These are phyloP conservation scores for Odontocerum albicorne DNA, from an alignment of 2,888 invertebrate genomes.

Conservation along the genomic window DNA sequence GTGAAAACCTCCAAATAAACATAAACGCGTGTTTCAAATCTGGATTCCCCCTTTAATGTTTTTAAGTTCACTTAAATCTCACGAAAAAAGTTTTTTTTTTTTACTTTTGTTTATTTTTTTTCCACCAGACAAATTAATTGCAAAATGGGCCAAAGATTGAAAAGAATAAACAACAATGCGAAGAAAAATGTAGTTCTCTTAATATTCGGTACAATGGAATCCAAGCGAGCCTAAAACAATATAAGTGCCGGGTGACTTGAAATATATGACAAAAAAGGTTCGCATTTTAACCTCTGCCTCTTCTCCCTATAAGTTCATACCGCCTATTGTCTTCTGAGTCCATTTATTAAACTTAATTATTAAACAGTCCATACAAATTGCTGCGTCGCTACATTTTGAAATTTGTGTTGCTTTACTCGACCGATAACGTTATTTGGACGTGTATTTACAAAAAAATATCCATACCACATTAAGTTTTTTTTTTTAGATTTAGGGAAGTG, in stretches of 20 bases:
- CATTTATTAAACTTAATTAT: constrained; percentile 31
- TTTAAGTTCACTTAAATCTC: too few relatives aligned
- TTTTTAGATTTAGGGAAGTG: too few relatives aligned
- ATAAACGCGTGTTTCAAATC: too few relatives aligned
- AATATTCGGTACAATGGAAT: constrained; percentile 14
- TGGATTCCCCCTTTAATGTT: too few relatives aligned
- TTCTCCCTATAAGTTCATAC: too few relatives aligned
- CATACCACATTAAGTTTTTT: too few relatives aligned
- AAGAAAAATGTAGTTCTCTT: constrained; percentile 10
- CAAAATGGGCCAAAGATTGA: not conserved
- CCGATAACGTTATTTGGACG: constrained; percentile 13
- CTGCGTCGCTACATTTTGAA: constrained; percentile 26
- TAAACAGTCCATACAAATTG: constrained; percentile 30
- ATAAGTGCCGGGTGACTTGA: constrained; percentile 17
- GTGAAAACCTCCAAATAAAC: too few relatives aligned
- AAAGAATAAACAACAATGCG: constrained; percentile 2
- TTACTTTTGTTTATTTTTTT: too few relatives aligned
- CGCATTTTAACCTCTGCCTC: too few relatives aligned
- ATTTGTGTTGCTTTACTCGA: constrained; percentile 21
- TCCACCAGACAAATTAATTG: constrained; percentile 17
- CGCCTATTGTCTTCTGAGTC: constrained; percentile 17
- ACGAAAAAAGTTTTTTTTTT: too few relatives aligned
- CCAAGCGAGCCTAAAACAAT: constrained; percentile 24
- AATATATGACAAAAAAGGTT: constrained; percentile 28
- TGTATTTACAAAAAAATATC: too few relatives aligned